Evolutionary conservation across 1,140 invertebrate species (phyloP).

Genomic region (Drosophila pallidifrons): DNA sequence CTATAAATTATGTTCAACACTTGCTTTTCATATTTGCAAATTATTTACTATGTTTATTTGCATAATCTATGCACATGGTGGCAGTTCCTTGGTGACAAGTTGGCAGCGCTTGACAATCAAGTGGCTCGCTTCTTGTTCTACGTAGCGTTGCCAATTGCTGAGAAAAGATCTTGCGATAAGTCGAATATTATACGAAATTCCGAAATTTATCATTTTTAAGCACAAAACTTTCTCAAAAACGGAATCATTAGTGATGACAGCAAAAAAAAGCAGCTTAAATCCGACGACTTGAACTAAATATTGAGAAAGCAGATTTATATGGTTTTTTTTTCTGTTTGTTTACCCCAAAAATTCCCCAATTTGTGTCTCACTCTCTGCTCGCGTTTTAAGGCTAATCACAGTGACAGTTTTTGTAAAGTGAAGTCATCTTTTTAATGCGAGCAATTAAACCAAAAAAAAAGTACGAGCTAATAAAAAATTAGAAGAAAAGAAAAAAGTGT

Average conservation of each 20-base stretch:
- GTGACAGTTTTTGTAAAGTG: constrained; percentile 24
- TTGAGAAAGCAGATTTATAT: constrained; percentile 25
- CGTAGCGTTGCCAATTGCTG: neutral
- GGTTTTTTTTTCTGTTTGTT: neutral
- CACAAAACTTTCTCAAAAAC: constrained; percentile 9
- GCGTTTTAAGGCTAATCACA: constrained; percentile 1
- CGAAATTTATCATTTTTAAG: neutral
- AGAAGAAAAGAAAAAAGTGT: neutral
- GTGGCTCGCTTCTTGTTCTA: too few species aligned
- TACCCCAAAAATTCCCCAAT: neutral
- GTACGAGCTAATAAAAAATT: constrained; percentile 2
- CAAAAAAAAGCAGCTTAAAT: constrained; percentile 13
- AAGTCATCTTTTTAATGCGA: constrained; percentile 36
- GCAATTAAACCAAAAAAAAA: constrained; percentile 29
- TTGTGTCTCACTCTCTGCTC: neutral
- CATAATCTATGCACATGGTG: neutral
- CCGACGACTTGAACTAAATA: constrained; percentile 9
- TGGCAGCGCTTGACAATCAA: neutral
- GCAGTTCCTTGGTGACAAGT: neutral
- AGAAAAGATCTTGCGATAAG: neutral
- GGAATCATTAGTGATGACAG: constrained; percentile 5
- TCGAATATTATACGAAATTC: neutral
- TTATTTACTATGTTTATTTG: too few species aligned
- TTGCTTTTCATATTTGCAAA: too few species aligned
- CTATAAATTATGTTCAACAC: neutral